Evolutionary conservation across 2,888 invertebrate species (phyloP).

Genomic region (Himalopsyche japonica): DNA sequence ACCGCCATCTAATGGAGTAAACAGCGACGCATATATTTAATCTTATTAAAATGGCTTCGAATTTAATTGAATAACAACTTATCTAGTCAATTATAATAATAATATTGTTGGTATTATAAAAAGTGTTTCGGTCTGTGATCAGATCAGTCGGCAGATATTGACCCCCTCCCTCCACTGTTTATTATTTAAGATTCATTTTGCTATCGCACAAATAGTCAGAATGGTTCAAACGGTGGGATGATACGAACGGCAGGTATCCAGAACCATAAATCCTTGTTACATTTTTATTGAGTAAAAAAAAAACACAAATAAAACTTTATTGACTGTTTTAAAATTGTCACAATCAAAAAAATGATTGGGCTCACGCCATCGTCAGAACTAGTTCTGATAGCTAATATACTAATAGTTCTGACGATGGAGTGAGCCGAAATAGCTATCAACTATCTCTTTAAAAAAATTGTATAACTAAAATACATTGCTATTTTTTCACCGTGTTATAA

Average conservation of each 20-base stretch:
- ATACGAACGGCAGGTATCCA: neutral
- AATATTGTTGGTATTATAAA: neutral
- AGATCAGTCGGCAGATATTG: neutral
- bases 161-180: neutral
- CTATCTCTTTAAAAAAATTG: no score
- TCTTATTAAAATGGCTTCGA: neutral
- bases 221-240: neutral
- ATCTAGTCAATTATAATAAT: neutral
- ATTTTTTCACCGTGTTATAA: no score
- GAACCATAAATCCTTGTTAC: no score
- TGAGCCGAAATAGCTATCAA: no score
- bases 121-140: neutral
- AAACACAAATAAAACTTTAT: no score
- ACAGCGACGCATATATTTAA: neutral
- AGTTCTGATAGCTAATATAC: no score
- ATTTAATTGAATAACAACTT: neutral
- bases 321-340: no score
- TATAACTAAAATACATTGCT: no score
- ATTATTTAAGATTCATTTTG: neutral
- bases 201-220: neutral
- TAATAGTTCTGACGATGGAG: no score
- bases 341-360: no score
- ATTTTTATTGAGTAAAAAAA: no score
- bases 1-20: neutral
- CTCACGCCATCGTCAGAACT: no score